Conservation (phyloP, 2,888 invertebrate genomes). For the Agriopis aurantiaria region DNA sequence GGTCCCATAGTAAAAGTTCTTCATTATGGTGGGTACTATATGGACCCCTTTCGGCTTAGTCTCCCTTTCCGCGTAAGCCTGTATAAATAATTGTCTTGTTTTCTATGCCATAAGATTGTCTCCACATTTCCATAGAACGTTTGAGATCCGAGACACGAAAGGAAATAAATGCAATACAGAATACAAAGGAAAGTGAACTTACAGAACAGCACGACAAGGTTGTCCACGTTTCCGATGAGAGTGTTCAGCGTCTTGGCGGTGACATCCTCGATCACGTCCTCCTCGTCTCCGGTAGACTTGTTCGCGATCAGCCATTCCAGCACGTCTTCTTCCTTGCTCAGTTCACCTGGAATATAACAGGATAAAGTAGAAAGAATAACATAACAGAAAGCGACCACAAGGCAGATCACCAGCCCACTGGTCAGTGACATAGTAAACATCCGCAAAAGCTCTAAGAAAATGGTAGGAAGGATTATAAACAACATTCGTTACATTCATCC, state of each 20-base stretch:
- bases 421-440: constrained; percentile 11
- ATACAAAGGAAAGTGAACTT: constrained; percentile 68
- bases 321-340: constrained; percentile 96
- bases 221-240: constrained; percentile 95
- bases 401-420: too few relatives aligned
- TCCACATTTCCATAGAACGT: too few relatives aligned
- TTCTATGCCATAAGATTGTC: too few relatives aligned
- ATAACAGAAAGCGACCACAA: too few relatives aligned
- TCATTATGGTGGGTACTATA: too few relatives aligned
- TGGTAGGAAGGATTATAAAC: constrained; percentile 22
- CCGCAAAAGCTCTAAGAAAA: background rate
- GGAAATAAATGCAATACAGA: background rate
- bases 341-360: constrained; percentile 87
- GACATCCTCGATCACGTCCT: constrained; percentile 97
- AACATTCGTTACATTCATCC: constrained; percentile 16
- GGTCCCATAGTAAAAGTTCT: too few relatives aligned
- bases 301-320: constrained; percentile 97
- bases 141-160: too few relatives aligned
- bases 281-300: constrained; percentile 97
- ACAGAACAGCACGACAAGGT: constrained; percentile 97
- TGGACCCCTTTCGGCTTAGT: too few relatives aligned
- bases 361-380: background rate
- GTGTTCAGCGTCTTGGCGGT: constrained; percentile 95
- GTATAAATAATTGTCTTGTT: too few relatives aligned
- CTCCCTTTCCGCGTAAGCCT: too few relatives aligned